These are phyloP conservation scores for Microctonus aethiopoides DNA, from an alignment of 2,888 invertebrate species.

Conservation along the genomic window DNA sequence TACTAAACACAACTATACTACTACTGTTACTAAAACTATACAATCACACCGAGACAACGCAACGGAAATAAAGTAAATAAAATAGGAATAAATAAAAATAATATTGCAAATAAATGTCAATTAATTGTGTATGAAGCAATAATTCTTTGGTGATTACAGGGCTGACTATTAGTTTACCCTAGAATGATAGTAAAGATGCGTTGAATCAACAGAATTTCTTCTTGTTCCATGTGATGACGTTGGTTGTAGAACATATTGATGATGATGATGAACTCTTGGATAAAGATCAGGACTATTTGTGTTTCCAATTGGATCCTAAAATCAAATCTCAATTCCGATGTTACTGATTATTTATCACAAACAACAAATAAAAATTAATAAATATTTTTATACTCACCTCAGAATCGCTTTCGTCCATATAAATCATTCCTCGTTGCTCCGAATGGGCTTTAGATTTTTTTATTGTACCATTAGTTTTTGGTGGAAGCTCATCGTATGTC, in stretches of 20 bases:
- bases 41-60: conserved; percentile 61
- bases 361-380: background rate
- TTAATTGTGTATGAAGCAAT: conserved; percentile 17
- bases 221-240: conserved; percentile 49
- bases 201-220: conserved; percentile 59
- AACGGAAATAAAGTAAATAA: conserved; percentile 30
- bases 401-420: conserved; percentile 61
- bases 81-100: conserved; percentile 14
- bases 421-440: conserved; percentile 53
- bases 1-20: no score
- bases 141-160: conserved; percentile 31
- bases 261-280: conserved; percentile 45
- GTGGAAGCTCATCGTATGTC: conserved; percentile 70
- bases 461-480: conserved; percentile 45
- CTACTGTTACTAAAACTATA: conserved; percentile 41
- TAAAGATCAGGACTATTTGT: conserved; percentile 60
- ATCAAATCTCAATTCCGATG: conserved; percentile 52
- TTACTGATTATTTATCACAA: conserved; percentile 31
- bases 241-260: conserved; percentile 37
- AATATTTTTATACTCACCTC: conserved; percentile 54
- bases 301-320: conserved; percentile 57
- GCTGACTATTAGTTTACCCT: conserved; percentile 56
- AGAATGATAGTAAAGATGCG: conserved; percentile 61
- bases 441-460: conserved; percentile 48
- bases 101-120: background rate